Evolutionary conservation across 2,113 vertebrate genomes (phyloP), one percentile per base, ranked within the genome.

Genomic region (Rhinoptilus africanus): DNA sequence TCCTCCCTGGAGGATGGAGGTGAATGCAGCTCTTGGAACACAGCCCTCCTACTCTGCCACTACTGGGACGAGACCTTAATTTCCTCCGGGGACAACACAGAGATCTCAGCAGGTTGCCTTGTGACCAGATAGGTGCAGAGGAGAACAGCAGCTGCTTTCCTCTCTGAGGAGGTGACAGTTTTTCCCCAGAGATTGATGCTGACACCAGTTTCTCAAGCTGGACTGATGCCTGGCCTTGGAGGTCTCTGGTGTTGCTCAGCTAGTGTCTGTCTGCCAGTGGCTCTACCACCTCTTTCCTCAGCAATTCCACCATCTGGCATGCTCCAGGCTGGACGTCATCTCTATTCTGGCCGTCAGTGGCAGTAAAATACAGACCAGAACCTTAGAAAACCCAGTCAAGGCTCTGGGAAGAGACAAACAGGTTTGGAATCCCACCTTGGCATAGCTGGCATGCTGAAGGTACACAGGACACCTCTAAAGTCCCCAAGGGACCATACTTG

Each of bases 381-480:
- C 10, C 48, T 50, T 59, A 37, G 47, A 47, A 75, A 88, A 75
- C 21, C 22, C 60, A 78, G 23, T 9, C 17, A 89, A 79, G 71
- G 35, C 35, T 60, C 45, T 79, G 62, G 53, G 43, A 88, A 88
- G 53, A 51, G 14, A 12, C 59, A 87, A 26, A 10, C 32, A 41
- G 27, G 14, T 71, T 47, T 87, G 73, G 28, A 39, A 30, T 78
- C 24, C 30, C 74, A 72, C 12, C n/a, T 54, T n/a, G 32, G 13
- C 21, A 8, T 24, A 20, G 7, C 34, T 34, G 24, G 14, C 19
- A 8, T 5, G 35, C 20, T 56, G 28, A 41, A 63, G 39, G 8
- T 12, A 43, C 23, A 2, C 0, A 0, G 53, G 76, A 67, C 22
- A 4, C 14, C 14, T 35, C 47, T 43, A 24, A 63, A 72, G 9